These are phyloP conservation scores for Ceryle rudis DNA, from an alignment of 2,797 vertebrate genomes.

Conservation along the genomic window DNA sequence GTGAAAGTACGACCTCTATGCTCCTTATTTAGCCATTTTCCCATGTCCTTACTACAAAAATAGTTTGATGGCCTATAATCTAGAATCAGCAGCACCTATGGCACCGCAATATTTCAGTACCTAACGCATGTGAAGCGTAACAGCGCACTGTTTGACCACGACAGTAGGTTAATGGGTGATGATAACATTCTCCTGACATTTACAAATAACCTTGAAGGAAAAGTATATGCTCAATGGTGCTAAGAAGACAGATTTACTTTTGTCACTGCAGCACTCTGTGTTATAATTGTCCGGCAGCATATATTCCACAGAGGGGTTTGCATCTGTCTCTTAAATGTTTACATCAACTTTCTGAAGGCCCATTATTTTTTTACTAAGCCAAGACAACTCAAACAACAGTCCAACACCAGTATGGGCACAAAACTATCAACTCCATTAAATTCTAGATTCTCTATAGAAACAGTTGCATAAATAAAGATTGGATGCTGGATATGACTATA, in stretches of 20 bases:
- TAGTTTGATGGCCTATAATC: neutral
- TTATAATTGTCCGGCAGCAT: neutral
- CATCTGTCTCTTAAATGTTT: neutral
- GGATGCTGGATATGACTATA: neutral
- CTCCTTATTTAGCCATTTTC: neutral
- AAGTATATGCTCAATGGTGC: neutral
- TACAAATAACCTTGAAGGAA: conserved; percentile 2
- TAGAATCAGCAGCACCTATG: neutral
- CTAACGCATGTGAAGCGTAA: neutral
- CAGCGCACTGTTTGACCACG: neutral
- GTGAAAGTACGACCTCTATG: neutral
- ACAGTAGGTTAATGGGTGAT: neutral
- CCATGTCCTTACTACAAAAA: neutral
- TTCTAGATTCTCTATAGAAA: neutral
- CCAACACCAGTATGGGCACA: neutral
- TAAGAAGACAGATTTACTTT: neutral
- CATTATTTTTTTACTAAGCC: neutral
- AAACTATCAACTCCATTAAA: neutral
- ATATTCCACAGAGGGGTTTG: neutral
- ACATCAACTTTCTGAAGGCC: neutral
- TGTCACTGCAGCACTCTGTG: neutral
- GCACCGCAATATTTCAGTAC: neutral
- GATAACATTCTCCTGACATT: neutral
- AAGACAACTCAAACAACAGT: neutral
- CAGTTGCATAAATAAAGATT: neutral